Percentiles rank a stretch among this genome's conserved stretches.
Conservation (phyloP, 1,140 invertebrate species). For the Drosophila repletoides region DNA sequence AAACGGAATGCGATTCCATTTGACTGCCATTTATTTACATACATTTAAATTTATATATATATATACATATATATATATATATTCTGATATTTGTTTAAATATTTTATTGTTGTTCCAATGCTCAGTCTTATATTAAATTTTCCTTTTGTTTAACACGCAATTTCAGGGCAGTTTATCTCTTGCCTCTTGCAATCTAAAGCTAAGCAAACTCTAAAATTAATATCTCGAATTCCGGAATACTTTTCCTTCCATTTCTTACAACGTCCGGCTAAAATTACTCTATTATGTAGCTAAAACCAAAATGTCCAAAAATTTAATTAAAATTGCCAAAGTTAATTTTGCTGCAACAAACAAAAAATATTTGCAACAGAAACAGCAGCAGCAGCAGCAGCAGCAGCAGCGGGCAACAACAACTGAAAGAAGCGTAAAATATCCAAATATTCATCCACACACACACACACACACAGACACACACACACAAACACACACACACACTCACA, state of each 20-base stretch:
- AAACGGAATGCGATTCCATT: slow-evolving; percentile 27
- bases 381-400: slow-evolving; percentile 22
- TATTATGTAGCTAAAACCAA: slow-evolving; percentile 52
- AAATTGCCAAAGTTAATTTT: slow-evolving; percentile 75
- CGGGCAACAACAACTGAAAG: slow-evolving; percentile 29
- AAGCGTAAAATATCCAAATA: slow-evolving; percentile 63
- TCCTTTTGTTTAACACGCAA: too few relatives aligned
- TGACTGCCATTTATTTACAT: slow-evolving; percentile 11
- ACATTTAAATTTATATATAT: background rate
- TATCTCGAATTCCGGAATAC: slow-evolving; percentile 19
- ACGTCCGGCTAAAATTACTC: slow-evolving; percentile 39
- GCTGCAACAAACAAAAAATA: slow-evolving; percentile 22
- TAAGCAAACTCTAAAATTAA: slow-evolving; percentile 14
- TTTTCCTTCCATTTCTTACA: slow-evolving; percentile 10
- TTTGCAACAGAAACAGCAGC: slow-evolving; percentile 17
- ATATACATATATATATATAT: background rate
- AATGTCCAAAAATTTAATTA: slow-evolving; percentile 73
- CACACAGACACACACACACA: slow-evolving; percentile 27
- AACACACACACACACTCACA: slow-evolving; percentile 26
- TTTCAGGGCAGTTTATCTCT: too few relatives aligned
- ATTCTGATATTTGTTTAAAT: background rate
- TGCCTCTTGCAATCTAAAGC: slow-evolving; percentile 1
- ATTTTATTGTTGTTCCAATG: background rate
- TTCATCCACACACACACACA: slow-evolving; percentile 36
- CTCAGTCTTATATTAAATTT: too few relatives aligned